Conservation (phyloP, 2,113 vertebrate genomes). For the Rousettus leschenaultii region DNA sequence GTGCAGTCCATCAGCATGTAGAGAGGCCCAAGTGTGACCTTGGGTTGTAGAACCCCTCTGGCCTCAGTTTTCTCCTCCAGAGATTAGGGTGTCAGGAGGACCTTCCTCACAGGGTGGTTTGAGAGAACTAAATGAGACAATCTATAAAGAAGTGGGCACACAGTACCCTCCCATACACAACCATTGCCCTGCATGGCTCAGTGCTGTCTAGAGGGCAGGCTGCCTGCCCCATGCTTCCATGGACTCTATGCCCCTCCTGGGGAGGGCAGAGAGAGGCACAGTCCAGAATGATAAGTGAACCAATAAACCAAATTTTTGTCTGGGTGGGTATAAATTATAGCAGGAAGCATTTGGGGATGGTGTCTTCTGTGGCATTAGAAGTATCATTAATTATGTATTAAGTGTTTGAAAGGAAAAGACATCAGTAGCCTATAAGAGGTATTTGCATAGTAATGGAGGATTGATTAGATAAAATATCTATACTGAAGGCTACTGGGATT, state of each 20-base stretch:
- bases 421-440: conserved; percentile 62
- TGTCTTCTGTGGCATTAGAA: conserved; percentile 61
- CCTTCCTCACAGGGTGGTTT: too few relatives aligned
- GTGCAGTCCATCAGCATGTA: fast-evolving
- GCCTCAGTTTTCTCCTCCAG: not conserved
- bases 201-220: not conserved
- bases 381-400: conserved; percentile 73
- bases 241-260: not conserved
- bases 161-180: fast-evolving
- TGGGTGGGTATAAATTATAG: conserved; percentile 52
- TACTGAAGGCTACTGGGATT: conserved; percentile 58
- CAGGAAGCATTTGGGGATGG: conserved; percentile 50
- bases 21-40: not conserved
- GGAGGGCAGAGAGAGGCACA: not conserved
- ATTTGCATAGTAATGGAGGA: conserved; percentile 76
- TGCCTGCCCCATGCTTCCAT: not conserved
- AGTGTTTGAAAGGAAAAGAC: conserved; percentile 67
- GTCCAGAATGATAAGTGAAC: conserved; percentile 41
- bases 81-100: not conserved
- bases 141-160: not conserved
- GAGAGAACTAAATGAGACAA: not conserved
- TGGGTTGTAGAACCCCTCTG: not conserved
- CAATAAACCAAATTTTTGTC: conserved; percentile 37
- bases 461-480: conserved; percentile 73
- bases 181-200: not conserved